Conservation (phyloP, 1,140 invertebrate genomes). For the Ptiloglossa arizonensis region DNA sequence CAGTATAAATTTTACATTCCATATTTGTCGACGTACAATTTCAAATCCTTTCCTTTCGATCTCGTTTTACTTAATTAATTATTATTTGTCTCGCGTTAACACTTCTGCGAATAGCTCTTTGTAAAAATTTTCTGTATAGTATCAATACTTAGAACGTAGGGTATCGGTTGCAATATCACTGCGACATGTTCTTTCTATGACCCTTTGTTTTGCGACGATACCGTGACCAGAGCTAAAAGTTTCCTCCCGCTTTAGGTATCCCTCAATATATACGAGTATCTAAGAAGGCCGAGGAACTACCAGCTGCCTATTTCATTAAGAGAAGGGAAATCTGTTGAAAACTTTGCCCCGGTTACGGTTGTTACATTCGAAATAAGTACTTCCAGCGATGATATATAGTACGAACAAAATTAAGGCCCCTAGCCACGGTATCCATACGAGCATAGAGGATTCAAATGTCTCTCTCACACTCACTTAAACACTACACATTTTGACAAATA, state of each 20-base stretch:
- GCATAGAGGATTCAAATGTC: constrained; percentile 54
- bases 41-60: neutral
- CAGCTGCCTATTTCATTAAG: constrained; percentile 11
- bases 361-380: neutral
- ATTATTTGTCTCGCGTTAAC: constrained; percentile 4
- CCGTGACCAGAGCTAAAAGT: constrained; percentile 53
- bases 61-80: constrained; percentile 20
- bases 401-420: constrained; percentile 45
- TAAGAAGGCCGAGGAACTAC: constrained; percentile 25
- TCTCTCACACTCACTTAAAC: constrained; percentile 55
- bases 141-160: constrained; percentile 25
- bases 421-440: constrained; percentile 64
- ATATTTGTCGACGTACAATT: constrained; percentile 34
- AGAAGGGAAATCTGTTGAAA: constrained; percentile 10
- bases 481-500: constrained; percentile 76
- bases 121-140: constrained; percentile 43
- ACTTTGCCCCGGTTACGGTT: constrained; percentile 26
- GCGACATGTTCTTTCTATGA: constrained; percentile 27
- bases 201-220: constrained; percentile 32
- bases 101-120: constrained; percentile 36
- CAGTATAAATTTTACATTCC: constrained; percentile 26
- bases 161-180: constrained; percentile 55
- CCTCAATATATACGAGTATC: constrained; percentile 20
- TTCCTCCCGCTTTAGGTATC: constrained; percentile 8
- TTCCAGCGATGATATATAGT: constrained; percentile 53